Evolutionary conservation across 2,888 invertebrate species (phyloP).

Genomic region (Cordilura impudica): DNA sequence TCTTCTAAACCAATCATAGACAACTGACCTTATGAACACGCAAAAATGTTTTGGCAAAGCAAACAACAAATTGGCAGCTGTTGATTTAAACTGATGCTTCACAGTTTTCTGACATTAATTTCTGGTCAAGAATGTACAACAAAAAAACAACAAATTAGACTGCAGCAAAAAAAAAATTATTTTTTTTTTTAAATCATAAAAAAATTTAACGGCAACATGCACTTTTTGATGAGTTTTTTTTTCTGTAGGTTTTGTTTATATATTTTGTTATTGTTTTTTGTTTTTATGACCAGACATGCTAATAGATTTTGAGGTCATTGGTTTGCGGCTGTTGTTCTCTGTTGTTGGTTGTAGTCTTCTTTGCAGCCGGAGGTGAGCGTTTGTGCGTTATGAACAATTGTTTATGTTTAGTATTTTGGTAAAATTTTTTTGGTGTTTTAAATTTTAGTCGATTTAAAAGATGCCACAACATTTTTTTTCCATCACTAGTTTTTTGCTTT

Average conservation of each 20-base stretch:
- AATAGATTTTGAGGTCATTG: slow-evolving; percentile 75
- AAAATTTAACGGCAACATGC: background rate
- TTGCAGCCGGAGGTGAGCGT: slow-evolving; percentile 38
- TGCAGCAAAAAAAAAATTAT: background rate
- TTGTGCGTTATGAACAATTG: slow-evolving; percentile 52
- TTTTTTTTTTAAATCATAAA: no score
- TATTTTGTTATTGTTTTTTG: slow-evolving; percentile 9
- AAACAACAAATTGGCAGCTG: slow-evolving; percentile 62
- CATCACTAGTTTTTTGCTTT: background rate
- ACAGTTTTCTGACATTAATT: slow-evolving; percentile 74
- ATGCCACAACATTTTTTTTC: slow-evolving; percentile 36
- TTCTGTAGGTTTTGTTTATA: slow-evolving; percentile 7
- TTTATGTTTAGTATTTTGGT: slow-evolving; percentile 34
- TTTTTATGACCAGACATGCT: slow-evolving; percentile 69
- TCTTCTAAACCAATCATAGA: slow-evolving; percentile 29
- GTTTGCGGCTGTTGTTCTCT: slow-evolving; percentile 30
- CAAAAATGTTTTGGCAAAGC: slow-evolving; percentile 35
- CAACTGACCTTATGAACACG: slow-evolving; percentile 60
- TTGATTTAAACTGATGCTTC: slow-evolving; percentile 69
- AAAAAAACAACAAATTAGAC: slow-evolving; percentile 54
- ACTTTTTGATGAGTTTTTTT: slow-evolving; percentile 15
- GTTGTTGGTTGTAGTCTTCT: background rate
- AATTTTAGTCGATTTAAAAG: background rate
- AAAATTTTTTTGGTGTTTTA: slow-evolving; percentile 24
- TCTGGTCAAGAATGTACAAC: slow-evolving; percentile 62